phyloP scores from a whole-genome alignment of 2,888 invertebrate genomes.

The Coenonympha glycerion region DNA sequence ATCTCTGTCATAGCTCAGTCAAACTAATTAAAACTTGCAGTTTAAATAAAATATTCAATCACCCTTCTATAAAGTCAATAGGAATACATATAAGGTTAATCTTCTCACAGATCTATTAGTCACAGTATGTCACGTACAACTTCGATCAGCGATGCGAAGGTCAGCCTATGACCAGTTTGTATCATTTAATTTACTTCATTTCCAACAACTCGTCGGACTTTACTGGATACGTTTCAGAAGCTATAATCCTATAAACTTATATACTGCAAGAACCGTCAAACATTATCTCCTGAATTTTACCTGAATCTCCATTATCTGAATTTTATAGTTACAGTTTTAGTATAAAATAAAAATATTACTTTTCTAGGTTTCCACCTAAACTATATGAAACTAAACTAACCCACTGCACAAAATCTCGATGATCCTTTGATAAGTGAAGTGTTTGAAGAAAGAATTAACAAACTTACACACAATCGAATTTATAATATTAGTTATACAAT shows the following conservation, averaged over 20 bases:
- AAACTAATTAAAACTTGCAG: background rate
- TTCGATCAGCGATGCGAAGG: constrained; percentile 14
- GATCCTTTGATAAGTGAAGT: no score
- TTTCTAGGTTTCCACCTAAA: no score
- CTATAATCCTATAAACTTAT: background rate
- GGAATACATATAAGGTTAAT: constrained; percentile 6
- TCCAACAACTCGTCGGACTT: background rate
- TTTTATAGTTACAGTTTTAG: no score
- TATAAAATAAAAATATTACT: no score
- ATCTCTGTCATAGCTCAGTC: no score
- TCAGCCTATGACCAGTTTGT: constrained; percentile 2
- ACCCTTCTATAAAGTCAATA: background rate
- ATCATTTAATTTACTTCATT: constrained; percentile 9
- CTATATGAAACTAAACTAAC: no score
- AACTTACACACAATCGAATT: no score
- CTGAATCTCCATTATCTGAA: no score
- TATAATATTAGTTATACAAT: no score
- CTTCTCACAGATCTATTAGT: constrained; percentile 13
- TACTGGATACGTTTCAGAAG: background rate
- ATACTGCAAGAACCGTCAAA: background rate
- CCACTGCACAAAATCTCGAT: no score
- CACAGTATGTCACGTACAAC: constrained; percentile 11
- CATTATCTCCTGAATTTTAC: background rate
- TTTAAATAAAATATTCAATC: background rate
- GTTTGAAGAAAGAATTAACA: no score